Evolutionary conservation across 2,888 invertebrate species (phyloP), one percentile per base, ranked within the genome.

Genomic region (Lucinisca nassula): DNA sequence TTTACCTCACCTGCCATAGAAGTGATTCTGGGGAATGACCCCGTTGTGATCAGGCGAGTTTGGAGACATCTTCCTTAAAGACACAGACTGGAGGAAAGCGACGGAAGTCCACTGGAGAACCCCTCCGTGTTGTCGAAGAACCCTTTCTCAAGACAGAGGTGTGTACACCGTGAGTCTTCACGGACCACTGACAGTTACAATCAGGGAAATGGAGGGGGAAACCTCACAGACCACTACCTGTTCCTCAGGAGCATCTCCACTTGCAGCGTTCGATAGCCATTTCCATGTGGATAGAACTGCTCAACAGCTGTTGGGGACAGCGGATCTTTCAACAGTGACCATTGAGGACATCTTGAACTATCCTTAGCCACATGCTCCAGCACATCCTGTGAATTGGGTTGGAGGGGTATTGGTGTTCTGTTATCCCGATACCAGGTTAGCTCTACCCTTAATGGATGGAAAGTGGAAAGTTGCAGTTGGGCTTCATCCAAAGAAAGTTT

Each of bases 401-500:
- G 67, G 67, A 12, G 67, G 67, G 17, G 67, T 67, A 6, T 35
- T 67, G 67, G 67, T 67, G 10, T 67, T 67, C 30, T 35, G 67
- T 61, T 32, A 67, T 35, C 67, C 35, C 8, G 67, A 67, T 0
- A 67, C 32, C 10, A 35, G 10, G 3, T 2, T 17, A 21, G 14
- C 32, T 21, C 32, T 67, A 17, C 67, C 67, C 8, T 17, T 67
- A 1, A 37, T 61, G 61, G 38, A 78, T 24, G 55, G 55, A 51
- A 24, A n/a, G 10, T 76, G 76, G 51, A 76, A 37, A n/a, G 27
- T 78, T n/a, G 78, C 58, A 8, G 61, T 78, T 4, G 78, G 78
- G n/a, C n/a, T 78, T 3, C 24, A 78, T 27, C 78, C 61, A 35
- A 21, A 35, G 17, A 78, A 78, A 27, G 58, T 27, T 35, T n/a